These are phyloP conservation scores for Gobius niger DNA, from an alignment of 2,113 vertebrate species.

Conservation along the genomic window DNA sequence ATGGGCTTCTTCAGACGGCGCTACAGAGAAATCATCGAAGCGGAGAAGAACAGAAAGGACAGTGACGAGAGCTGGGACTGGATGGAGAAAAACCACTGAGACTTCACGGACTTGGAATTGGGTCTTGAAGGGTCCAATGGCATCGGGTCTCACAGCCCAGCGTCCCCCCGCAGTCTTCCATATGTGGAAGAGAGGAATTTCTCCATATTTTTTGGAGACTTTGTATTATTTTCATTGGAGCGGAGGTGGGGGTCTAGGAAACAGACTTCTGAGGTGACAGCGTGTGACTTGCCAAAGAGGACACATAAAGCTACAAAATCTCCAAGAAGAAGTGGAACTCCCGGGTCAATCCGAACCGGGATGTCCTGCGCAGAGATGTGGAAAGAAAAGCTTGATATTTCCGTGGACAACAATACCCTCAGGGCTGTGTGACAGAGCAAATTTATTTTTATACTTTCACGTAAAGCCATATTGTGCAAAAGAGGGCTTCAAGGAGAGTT, in stretches of 20 bases:
- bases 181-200: constrained; percentile 99
- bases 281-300: constrained; percentile 75
- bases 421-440: constrained; percentile 88
- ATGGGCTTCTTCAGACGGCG: constrained; percentile 98
- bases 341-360: constrained; percentile 61
- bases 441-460: constrained; percentile 95
- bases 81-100: constrained; percentile 94
- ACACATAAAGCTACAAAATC: constrained; percentile 72
- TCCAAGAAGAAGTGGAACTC: constrained; percentile 62
- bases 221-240: constrained; percentile 78
- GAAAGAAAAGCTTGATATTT: constrained; percentile 75
- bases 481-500: constrained; percentile 82
- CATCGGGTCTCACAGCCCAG: constrained; percentile 64
- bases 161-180: constrained; percentile 91
- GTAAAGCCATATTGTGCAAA: constrained; percentile 87
- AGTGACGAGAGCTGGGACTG: constrained; percentile 97
- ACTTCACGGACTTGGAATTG: constrained; percentile 68
- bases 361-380: constrained; percentile 78
- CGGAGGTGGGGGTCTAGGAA: constrained; percentile 66
- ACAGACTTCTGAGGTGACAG: constrained; percentile 78
- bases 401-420: constrained; percentile 86
- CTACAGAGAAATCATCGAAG: constrained; percentile 97
- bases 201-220: constrained; percentile 98
- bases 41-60: constrained; percentile 94
- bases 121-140: constrained; percentile 75